Evolutionary conservation across 2,113 vertebrate species (phyloP).

Genomic region (Apus apus): DNA sequence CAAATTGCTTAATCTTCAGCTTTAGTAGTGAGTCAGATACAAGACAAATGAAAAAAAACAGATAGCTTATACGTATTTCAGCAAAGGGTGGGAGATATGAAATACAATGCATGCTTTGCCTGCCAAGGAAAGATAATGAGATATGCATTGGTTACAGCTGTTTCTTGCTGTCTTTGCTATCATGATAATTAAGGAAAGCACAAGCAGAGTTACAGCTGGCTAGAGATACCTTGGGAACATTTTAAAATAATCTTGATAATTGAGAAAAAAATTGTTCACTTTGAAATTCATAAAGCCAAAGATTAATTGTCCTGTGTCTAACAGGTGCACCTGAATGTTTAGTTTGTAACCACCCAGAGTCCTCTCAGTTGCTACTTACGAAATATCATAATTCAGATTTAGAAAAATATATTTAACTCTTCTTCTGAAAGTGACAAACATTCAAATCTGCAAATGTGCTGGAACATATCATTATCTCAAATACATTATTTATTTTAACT

Average conservation of each 20-base stretch:
- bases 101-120: background rate
- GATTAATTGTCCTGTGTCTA: conserved; percentile 10
- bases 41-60: conserved; percentile 44
- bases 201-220: conserved; percentile 40
- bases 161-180: conserved; percentile 47
- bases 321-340: background rate
- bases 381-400: background rate
- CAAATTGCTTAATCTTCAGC: conserved; percentile 31
- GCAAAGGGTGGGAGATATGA: conserved; percentile 53
- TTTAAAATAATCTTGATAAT: conserved; percentile 32
- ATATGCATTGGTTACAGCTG: conserved; percentile 61
- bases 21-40: conserved; percentile 18
- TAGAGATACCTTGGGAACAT: conserved; percentile 52
- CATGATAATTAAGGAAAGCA: conserved; percentile 58
- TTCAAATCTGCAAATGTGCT: background rate
- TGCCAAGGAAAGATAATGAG: conserved; percentile 65
- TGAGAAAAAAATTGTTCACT: conserved; percentile 39
- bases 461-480: background rate
- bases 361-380: background rate
- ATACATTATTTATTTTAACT: conserved; percentile 8
- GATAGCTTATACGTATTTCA: conserved; percentile 45
- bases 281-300: conserved; percentile 18
- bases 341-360: background rate
- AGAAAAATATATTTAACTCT: background rate
- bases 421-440: background rate